These are phyloP conservation scores for Xenopus borealis DNA, from an alignment of 2,113 vertebrate genomes.

Conservation along the genomic window DNA sequence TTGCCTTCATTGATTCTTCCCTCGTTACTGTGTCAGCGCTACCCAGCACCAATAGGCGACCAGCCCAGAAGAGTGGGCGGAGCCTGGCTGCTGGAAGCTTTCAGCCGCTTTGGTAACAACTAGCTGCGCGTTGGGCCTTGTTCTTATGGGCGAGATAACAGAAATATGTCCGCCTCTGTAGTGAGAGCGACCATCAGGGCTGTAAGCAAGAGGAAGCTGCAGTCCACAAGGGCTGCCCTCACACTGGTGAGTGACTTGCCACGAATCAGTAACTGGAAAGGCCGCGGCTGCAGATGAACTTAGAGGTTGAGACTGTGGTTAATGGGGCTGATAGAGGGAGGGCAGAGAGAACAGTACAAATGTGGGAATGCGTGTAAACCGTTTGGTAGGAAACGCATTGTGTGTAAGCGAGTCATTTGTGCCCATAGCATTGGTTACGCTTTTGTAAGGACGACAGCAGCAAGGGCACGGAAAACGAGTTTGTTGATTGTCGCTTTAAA, in stretches of 20 bases:
- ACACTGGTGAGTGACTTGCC: constrained; percentile 72
- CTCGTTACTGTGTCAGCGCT: too few relatives aligned
- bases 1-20: too few relatives aligned
- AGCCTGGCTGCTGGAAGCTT: too few relatives aligned
- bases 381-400: too few relatives aligned
- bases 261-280: accelerated
- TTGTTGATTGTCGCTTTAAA: neutral
- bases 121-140: too few relatives aligned
- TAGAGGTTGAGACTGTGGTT: neutral
- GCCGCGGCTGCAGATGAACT: neutral
- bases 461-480: neutral
- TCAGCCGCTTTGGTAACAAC: too few relatives aligned
- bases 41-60: too few relatives aligned
- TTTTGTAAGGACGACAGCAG: neutral
- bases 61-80: too few relatives aligned
- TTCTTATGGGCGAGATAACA: constrained; percentile 56
- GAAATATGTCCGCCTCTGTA: constrained; percentile 84
- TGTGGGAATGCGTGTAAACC: too few relatives aligned
- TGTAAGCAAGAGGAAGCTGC: constrained; percentile 85
- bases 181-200: constrained; percentile 86
- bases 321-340: neutral
- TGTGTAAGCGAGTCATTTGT: too few relatives aligned
- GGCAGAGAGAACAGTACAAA: neutral
- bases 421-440: too few relatives aligned
- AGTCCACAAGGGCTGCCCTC: constrained; percentile 81